These are phyloP conservation scores for Acrocephalus scirpaceus DNA, from an alignment of 2,797 vertebrate species.

Conservation along the genomic window DNA sequence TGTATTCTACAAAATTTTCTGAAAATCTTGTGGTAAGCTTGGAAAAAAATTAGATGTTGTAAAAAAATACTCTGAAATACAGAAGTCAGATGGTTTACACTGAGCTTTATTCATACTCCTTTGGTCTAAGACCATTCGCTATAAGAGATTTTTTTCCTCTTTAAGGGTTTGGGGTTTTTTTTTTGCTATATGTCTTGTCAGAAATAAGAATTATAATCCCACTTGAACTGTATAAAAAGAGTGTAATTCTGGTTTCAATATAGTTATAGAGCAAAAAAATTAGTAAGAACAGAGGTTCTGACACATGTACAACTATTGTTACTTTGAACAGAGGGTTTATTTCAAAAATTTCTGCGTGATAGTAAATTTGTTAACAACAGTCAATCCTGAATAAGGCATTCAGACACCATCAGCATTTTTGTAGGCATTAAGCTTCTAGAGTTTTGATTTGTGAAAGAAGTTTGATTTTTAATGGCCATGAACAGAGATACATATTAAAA, in stretches of 20 bases:
- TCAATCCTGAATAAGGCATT: background rate
- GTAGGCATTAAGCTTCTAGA: background rate
- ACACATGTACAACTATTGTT: background rate
- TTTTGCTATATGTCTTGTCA: background rate
- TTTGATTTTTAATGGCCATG: background rate
- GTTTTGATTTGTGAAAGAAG: background rate
- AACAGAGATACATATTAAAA: background rate
- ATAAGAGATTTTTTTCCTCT: background rate
- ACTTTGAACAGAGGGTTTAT: background rate
- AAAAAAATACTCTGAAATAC: background rate
- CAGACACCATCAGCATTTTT: rapidly evolving
- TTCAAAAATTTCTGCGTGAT: background rate
- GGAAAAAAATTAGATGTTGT: background rate
- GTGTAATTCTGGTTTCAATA: background rate
- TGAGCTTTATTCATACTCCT: background rate
- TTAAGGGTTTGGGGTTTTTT: background rate
- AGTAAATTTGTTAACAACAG: background rate
- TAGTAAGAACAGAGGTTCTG: background rate
- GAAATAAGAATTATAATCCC: background rate
- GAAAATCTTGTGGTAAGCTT: background rate
- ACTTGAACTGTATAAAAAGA: background rate
- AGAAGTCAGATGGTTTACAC: background rate
- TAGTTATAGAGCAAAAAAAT: background rate
- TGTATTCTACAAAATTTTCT: background rate
- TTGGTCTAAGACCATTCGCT: background rate